Conservation (phyloP, 2,888 invertebrate genomes). For the Autographa gamma region DNA sequence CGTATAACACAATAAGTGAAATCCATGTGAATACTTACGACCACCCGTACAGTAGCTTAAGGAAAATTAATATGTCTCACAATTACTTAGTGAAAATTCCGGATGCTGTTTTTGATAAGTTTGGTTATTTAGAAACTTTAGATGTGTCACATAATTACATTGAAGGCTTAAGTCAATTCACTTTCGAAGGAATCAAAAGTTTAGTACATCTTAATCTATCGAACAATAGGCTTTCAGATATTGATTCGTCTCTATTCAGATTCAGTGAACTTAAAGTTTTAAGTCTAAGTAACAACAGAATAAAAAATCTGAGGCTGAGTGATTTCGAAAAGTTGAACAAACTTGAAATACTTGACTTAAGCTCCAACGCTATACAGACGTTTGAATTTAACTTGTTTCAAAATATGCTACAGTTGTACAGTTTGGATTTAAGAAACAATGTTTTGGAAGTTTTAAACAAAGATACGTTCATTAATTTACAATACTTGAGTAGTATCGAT, state of each 20-base stretch:
- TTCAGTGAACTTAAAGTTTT: slow-evolving; percentile 68
- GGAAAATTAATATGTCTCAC: slow-evolving; percentile 69
- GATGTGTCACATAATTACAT: slow-evolving; percentile 75
- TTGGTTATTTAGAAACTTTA: slow-evolving; percentile 64
- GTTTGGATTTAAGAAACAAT: slow-evolving; percentile 69
- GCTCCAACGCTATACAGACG: slow-evolving; percentile 64
- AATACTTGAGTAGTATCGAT: slow-evolving; percentile 60
- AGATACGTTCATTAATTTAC: slow-evolving; percentile 59
- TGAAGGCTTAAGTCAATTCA: slow-evolving; percentile 58
- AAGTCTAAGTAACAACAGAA: slow-evolving; percentile 68
- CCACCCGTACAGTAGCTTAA: slow-evolving; percentile 58
- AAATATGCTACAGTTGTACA: slow-evolving; percentile 57
- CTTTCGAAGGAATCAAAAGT: slow-evolving; percentile 73
- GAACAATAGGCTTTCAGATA: slow-evolving; percentile 67
- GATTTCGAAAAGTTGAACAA: slow-evolving; percentile 68
- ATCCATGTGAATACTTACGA: slow-evolving; percentile 52
- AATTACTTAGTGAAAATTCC: slow-evolving; percentile 68
- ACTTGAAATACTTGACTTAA: slow-evolving; percentile 66
- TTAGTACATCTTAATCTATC: slow-evolving; percentile 69
- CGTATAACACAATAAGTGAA: slow-evolving; percentile 69
- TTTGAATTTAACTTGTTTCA: slow-evolving; percentile 65
- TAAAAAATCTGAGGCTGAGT: slow-evolving; percentile 58
- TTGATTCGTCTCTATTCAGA: slow-evolving; percentile 71
- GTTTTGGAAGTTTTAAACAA: slow-evolving; percentile 61
- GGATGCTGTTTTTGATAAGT: slow-evolving; percentile 66